Percentiles rank a stretch among this genome's conserved stretches.
Evolutionary conservation across 2,888 invertebrate species (phyloP).

Genomic region (Agrotis puta): DNA sequence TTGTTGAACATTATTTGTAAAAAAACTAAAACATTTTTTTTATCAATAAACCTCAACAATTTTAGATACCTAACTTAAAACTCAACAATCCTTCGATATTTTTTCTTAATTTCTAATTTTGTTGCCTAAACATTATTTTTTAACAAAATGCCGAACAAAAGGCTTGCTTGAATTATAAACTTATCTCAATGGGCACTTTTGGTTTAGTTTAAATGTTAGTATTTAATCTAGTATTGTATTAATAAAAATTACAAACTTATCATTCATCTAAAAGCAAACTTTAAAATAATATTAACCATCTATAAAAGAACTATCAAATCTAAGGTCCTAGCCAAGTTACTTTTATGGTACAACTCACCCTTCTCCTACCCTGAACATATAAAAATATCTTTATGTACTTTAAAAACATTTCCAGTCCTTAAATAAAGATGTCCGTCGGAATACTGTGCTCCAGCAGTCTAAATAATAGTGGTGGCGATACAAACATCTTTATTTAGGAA

Average conservation of each 20-base stretch:
- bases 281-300: conserved; percentile 88
- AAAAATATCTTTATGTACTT: conserved; percentile 90
- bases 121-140: conserved; percentile 89
- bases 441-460: conserved; percentile 40
- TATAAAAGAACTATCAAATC: conserved; percentile 90
- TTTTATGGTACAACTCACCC: conserved; percentile 85
- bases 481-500: conserved; percentile 77
- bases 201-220: conserved; percentile 91
- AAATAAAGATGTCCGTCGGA: conserved; percentile 74
- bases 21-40: conserved; percentile 83
- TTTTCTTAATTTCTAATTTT: conserved; percentile 89
- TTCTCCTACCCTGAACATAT: conserved; percentile 87
- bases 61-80: conserved; percentile 89
- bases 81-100: conserved; percentile 88
- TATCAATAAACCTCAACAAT: conserved; percentile 89
- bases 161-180: conserved; percentile 88
- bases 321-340: conserved; percentile 88
- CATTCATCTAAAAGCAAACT: conserved; percentile 88
- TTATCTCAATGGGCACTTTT: conserved; percentile 92
- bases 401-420: conserved; percentile 79
- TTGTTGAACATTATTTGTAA: conserved; percentile 85
- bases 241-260: conserved; percentile 90
- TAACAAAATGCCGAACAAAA: conserved; percentile 88
- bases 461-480: conserved; percentile 35
- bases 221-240: conserved; percentile 89